Conservation (phyloP, 2,113 vertebrate genomes). For the Panthera tigris region DNA sequence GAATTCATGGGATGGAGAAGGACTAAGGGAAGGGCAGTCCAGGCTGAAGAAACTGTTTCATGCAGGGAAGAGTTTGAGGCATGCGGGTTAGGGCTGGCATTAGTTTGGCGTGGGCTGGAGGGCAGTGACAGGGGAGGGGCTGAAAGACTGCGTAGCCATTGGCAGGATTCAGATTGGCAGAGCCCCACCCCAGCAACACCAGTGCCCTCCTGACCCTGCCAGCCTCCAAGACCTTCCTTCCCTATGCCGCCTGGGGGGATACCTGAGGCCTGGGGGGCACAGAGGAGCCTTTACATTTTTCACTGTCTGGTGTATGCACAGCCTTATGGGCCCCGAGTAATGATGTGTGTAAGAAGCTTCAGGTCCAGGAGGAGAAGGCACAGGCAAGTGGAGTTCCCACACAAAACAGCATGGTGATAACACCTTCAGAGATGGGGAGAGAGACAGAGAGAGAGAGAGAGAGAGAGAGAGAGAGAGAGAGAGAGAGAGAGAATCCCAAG, state of each 20-base stretch:
- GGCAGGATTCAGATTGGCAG: not conserved
- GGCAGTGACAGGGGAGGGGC: not conserved
- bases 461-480: too few species aligned
- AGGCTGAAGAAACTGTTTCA: not conserved
- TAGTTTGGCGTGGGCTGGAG: not conserved
- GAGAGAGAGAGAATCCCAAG: too few species aligned
- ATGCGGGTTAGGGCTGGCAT: fast-evolving
- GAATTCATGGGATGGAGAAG: not conserved
- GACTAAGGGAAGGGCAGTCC: not conserved
- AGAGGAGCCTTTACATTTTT: not conserved
- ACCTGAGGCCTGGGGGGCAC: not conserved
- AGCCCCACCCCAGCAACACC: not conserved
- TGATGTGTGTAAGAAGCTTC: not conserved
- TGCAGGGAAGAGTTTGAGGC: not conserved
- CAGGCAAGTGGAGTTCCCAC: not conserved
- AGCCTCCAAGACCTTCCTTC: not conserved
- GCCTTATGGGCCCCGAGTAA: not conserved
- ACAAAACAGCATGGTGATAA: not conserved
- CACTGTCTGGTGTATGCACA: too few species aligned
- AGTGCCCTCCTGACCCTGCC: not conserved
- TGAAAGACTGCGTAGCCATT: not conserved
- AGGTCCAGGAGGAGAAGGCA: not conserved
- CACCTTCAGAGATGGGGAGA: not conserved
- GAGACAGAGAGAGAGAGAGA: too few species aligned
- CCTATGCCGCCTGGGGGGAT: too few species aligned